These are phyloP conservation scores for Tinamus guttatus DNA, from an alignment of 2,113 vertebrate genomes.

Conservation along the genomic window DNA sequence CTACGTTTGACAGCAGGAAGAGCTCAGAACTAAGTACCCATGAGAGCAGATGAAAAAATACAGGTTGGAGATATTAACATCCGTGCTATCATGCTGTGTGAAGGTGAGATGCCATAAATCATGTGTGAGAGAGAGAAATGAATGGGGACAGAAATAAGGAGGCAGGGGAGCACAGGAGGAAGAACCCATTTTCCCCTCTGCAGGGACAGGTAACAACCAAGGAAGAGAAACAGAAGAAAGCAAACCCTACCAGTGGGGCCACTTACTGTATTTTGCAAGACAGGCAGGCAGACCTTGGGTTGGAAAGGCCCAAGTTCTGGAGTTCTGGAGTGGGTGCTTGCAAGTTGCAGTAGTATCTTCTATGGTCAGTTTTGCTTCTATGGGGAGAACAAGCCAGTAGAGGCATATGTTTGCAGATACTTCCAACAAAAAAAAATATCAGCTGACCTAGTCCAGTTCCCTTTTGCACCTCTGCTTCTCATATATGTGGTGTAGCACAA, in stretches of 20 bases:
- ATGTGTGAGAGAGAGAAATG: neutral
- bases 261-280: neutral
- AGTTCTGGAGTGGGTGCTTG: neutral
- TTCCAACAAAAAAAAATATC: neutral
- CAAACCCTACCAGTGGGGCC: neutral
- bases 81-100: rapidly evolving
- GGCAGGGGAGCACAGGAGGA: neutral
- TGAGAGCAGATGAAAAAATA: neutral
- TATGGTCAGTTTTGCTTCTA: neutral
- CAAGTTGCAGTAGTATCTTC: neutral
- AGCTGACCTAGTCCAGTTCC: neutral
- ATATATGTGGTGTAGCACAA: neutral
- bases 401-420: rapidly evolving
- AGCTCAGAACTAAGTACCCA: neutral
- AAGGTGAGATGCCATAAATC: neutral
- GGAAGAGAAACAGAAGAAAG: neutral
- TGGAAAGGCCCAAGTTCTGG: neutral
- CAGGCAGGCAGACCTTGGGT: neutral
- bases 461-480: neutral
- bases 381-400: neutral
- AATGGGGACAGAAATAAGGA: neutral
- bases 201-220: neutral
- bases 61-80: neutral
- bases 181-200: neutral
- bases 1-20: neutral